phyloP scores from a whole-genome alignment of 2,888 invertebrate species.

The Heliconius hortense region DNA sequence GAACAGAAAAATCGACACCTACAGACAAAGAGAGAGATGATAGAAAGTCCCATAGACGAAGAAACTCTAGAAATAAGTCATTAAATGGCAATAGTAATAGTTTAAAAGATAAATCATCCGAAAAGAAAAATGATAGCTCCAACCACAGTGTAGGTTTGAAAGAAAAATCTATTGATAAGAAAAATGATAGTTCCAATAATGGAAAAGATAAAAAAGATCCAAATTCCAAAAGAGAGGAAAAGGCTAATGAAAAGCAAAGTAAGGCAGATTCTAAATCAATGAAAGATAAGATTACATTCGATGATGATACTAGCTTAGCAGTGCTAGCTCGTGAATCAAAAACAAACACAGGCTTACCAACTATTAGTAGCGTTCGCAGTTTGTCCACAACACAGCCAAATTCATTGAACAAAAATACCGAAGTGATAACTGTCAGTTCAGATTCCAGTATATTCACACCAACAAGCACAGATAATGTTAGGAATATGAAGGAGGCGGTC shows the following conservation, averaged over 20 bases:
- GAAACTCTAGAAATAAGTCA: slow-evolving; percentile 59
- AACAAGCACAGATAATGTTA: slow-evolving; percentile 57
- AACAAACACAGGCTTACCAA: slow-evolving; percentile 55
- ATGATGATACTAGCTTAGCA: slow-evolving; percentile 64
- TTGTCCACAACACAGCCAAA: slow-evolving; percentile 53
- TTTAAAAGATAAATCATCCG: slow-evolving; percentile 35
- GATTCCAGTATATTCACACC: slow-evolving; percentile 62
- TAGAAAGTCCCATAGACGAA: slow-evolving; percentile 52
- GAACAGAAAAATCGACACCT: slow-evolving; percentile 28
- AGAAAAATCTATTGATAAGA: slow-evolving; percentile 35
- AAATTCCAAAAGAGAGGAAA: slow-evolving; percentile 21
- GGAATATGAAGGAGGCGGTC: slow-evolving; percentile 59
- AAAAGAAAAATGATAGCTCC: slow-evolving; percentile 47
- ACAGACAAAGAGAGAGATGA: slow-evolving; percentile 48
- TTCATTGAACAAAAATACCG: slow-evolving; percentile 46
- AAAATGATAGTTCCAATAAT: slow-evolving; percentile 44
- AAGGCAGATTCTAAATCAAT: slow-evolving; percentile 43
- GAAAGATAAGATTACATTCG: slow-evolving; percentile 56
- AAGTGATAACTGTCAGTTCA: slow-evolving; percentile 54
- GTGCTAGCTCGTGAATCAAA: slow-evolving; percentile 54
- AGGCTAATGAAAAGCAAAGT: slow-evolving; percentile 43
- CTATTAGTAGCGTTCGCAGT: slow-evolving; percentile 66
- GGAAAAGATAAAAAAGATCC: slow-evolving; percentile 36
- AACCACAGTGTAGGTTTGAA: slow-evolving; percentile 31
- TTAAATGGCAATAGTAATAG: slow-evolving; percentile 48